Evolutionary conservation across 2,797 vertebrate species (phyloP).

Genomic region (Brachyalestes nurse): DNA sequence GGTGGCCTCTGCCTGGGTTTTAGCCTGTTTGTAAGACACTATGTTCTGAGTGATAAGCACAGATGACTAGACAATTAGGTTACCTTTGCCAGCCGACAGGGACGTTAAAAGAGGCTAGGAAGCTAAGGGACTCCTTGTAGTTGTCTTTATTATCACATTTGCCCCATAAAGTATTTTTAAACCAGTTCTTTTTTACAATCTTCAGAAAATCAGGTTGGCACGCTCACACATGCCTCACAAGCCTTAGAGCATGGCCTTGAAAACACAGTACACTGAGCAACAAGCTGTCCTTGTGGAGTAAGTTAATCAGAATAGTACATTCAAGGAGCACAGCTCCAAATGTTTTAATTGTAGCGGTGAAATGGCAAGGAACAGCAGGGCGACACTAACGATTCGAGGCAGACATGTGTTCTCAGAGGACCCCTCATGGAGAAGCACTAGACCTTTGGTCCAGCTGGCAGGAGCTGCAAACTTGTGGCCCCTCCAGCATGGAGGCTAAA

Average conservation of each 20-base stretch:
- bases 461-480: slow-evolving; percentile 3
- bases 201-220: slow-evolving; percentile 28
- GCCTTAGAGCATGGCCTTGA: background rate
- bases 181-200: slow-evolving; percentile 11
- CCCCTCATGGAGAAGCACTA: slow-evolving; percentile 7
- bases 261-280: background rate
- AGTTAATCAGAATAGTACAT: slow-evolving; percentile 35
- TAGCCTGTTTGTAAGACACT: slow-evolving; percentile 10
- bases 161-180: slow-evolving; percentile 47
- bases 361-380: slow-evolving; percentile 31
- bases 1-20: slow-evolving; percentile 7
- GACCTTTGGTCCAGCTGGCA: slow-evolving; percentile 33
- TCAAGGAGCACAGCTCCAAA: slow-evolving; percentile 1
- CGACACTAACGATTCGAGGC: slow-evolving; percentile 19
- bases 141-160: slow-evolving; percentile 55
- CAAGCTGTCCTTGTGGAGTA: background rate
- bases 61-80: slow-evolving; percentile 61
- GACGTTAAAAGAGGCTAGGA: slow-evolving; percentile 60
- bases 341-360: slow-evolving; percentile 33
- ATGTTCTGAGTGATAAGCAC: slow-evolving; percentile 41
- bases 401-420: slow-evolving; percentile 16
- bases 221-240: slow-evolving; percentile 5
- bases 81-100: slow-evolving; percentile 59
- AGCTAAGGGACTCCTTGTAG: slow-evolving; percentile 58
- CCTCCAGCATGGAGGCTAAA: background rate